Conservation (phyloP, 2,797 vertebrate species). For the Propithecus deckenii region DNA sequence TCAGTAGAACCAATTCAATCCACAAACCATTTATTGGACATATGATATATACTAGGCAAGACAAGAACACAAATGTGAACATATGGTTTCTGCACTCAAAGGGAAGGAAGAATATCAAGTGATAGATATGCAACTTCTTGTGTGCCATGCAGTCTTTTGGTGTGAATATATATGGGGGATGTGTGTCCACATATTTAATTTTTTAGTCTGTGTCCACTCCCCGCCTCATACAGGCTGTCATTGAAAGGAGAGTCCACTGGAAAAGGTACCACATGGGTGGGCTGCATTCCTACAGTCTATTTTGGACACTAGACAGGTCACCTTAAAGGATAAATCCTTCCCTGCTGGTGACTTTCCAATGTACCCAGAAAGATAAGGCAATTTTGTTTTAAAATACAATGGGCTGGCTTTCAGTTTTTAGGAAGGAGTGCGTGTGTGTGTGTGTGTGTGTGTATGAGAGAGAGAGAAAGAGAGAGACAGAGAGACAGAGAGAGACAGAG, state of each 20-base stretch:
- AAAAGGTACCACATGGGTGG: rapidly evolving
- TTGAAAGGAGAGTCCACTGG: rapidly evolving
- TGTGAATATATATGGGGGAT: background rate
- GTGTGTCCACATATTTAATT: background rate
- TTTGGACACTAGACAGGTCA: background rate
- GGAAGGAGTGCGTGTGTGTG: background rate
- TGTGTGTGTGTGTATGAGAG: too few relatives aligned
- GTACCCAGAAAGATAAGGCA: background rate
- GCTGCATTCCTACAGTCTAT: background rate
- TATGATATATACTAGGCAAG: background rate
- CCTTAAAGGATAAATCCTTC: background rate
- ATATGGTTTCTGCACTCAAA: background rate
- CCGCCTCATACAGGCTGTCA: background rate
- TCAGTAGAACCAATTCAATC: background rate
- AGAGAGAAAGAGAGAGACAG: background rate
- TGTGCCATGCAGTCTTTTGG: background rate
- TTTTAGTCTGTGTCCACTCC: background rate
- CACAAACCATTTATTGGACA: background rate
- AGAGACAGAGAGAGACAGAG: background rate
- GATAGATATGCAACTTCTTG: background rate
- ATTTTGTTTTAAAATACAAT: background rate
- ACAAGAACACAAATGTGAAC: background rate
- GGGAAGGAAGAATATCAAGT: background rate
- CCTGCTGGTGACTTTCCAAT: background rate
- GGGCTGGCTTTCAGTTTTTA: background rate